Evolutionary conservation across 1,140 invertebrate species (phyloP).

Genomic region (Bradysia coprophila): DNA sequence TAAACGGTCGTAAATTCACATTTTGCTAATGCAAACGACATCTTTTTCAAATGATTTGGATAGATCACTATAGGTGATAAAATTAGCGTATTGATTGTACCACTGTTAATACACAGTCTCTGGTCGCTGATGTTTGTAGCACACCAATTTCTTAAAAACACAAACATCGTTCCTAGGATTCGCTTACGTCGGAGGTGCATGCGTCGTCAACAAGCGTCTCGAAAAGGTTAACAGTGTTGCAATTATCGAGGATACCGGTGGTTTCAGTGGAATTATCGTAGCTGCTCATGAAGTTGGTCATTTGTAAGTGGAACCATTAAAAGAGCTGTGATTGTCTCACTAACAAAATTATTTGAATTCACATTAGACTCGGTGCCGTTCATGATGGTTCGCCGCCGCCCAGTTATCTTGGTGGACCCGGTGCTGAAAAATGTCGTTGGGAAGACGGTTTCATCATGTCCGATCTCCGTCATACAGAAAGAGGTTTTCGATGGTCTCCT

Average conservation of each 20-base stretch:
- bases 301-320: conserved; percentile 53
- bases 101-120: too few relatives aligned
- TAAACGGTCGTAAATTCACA: too few relatives aligned
- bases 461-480: conserved; percentile 81
- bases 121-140: too few relatives aligned
- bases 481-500: conserved; percentile 86
- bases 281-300: conserved; percentile 93
- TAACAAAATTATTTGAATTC: conserved; percentile 10
- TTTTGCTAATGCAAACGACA: too few relatives aligned
- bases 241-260: conserved; percentile 90
- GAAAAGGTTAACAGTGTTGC: conserved; percentile 94
- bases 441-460: conserved; percentile 94
- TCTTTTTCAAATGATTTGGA: too few relatives aligned
- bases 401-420: conserved; percentile 82
- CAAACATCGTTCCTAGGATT: conserved; percentile 60
- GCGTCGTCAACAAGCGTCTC: conserved; percentile 84
- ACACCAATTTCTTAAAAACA: too few relatives aligned
- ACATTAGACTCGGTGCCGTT: conserved; percentile 66
- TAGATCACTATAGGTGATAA: too few relatives aligned
- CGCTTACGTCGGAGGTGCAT: conserved; percentile 88
- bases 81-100: too few relatives aligned
- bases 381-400: conserved; percentile 89
- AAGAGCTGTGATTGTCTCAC: conserved; percentile 13
- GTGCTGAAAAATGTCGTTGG: conserved; percentile 89
- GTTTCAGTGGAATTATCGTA: conserved; percentile 90